These are phyloP conservation scores for Heliconius ismenius DNA, from an alignment of 2,888 invertebrate species.

Conservation along the genomic window DNA sequence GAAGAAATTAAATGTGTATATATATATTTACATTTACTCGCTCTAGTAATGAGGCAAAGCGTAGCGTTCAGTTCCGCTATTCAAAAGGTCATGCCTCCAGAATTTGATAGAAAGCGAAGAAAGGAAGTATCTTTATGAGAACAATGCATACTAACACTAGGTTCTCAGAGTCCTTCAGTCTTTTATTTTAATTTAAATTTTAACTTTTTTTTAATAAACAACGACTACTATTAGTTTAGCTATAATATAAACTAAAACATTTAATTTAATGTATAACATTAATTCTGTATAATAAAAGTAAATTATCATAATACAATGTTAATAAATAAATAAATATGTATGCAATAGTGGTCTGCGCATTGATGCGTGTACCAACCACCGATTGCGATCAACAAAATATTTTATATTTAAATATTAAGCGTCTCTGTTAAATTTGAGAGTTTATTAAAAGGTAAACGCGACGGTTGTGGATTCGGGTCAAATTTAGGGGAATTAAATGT, in stretches of 20 bases:
- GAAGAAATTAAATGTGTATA: too few relatives aligned
- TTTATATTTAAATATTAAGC: neutral
- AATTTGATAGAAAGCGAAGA: neutral
- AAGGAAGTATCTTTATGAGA: too few relatives aligned
- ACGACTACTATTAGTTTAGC: neutral
- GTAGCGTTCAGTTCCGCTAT: too few relatives aligned
- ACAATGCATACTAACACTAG: too few relatives aligned
- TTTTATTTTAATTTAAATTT: too few relatives aligned
- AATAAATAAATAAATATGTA: constrained; percentile 11
- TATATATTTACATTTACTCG: too few relatives aligned
- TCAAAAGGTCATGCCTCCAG: rapidly evolving
- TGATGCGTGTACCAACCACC: constrained; percentile 32
- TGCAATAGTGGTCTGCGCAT: constrained; percentile 28
- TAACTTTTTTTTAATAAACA: too few relatives aligned
- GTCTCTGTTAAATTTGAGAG: neutral
- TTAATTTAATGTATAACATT: neutral
- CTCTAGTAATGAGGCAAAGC: too few relatives aligned
- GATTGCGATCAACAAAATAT: constrained; percentile 30
- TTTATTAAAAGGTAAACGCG: neutral
- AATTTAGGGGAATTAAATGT: too few relatives aligned
- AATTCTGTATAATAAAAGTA: constrained; percentile 7
- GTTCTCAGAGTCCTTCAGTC: neutral
- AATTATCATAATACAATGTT: constrained; percentile 4
- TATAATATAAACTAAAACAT: neutral
- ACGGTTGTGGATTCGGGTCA: too few relatives aligned